Base-by-base conservation (phyloP, 2,888 invertebrate genomes). In the Drosophila demipolita region DNA sequence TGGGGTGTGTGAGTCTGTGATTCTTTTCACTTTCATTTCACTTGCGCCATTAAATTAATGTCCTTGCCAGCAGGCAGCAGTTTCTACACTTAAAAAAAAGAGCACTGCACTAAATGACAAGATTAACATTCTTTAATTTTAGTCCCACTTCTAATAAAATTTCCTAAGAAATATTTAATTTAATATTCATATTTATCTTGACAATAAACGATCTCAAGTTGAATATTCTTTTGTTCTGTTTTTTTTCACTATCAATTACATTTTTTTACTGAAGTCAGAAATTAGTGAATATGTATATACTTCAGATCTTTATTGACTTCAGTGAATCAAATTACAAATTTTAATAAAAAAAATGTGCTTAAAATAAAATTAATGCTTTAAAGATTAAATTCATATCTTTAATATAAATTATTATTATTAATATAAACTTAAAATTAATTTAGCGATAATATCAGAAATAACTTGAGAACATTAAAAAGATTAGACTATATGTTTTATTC, bases 11-110 rank as follows among this genome's bases (percentile, higher is more conserved):
- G 20, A 32, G 42, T 11, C n/a, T 52, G 17, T 52, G 70, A 32
- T 70, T 38, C 57, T 62, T 83, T 76, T 89, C 89, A 68, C 78
- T 84, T 83, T 83, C 80, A 65, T 75, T 75, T 75, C 73, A 63
- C 66, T 83, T 73, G 73, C 67, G 62, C 70, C 87, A 90, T 89
- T 87, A 82, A 87, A 69, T 82, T 80, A 80, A 89, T 90, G 78
- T 85, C 74, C 80, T 74, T 78, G 81, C 66, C 69, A 26, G 57
- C 58, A 36, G 52, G 50, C 59, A 36, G 55, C 42, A 32, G 20
- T 57, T 33, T 1, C 36, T 38, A n/a, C 55, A 55, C 55, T 55
- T 23, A 23, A n/a, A 29, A 9, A 38, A 26, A 55, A 7, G 7
- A 35, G 9, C 9, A 9, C 11, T 7, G 6, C 32, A 0, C 7